Evolutionary conservation across 2,113 vertebrate species (phyloP).

Genomic region (Tamias sibiricus): DNA sequence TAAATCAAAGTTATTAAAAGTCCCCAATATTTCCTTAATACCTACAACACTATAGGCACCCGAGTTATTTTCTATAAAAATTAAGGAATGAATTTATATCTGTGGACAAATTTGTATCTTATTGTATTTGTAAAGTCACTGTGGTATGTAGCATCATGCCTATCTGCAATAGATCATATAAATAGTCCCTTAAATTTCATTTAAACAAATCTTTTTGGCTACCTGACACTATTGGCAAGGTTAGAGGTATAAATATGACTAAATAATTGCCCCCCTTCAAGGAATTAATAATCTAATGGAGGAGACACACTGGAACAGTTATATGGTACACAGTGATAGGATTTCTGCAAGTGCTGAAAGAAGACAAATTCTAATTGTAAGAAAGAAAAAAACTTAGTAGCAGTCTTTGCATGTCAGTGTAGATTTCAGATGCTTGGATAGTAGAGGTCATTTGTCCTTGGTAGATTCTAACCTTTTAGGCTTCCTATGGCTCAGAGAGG

Average conservation of each 20-base stretch:
- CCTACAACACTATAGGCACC: neutral
- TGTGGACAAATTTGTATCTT: neutral
- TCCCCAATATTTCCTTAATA: neutral
- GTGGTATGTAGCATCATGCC: neutral
- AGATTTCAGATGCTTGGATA: neutral
- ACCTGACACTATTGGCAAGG: neutral
- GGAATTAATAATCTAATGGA: neutral
- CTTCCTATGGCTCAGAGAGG: neutral
- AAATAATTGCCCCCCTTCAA: neutral
- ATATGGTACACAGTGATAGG: neutral
- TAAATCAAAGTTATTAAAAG: neutral
- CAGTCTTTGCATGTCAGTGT: neutral
- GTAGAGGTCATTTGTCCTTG: neutral
- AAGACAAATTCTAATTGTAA: constrained; percentile 18
- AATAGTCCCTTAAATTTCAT: neutral
- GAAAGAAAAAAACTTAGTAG: neutral
- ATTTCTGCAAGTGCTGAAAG: constrained; percentile 10
- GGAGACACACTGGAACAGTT: neutral
- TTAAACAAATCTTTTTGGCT: neutral
- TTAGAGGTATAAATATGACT: neutral
- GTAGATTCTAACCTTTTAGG: neutral
- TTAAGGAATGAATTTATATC: neutral
- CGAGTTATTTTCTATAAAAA: constrained; percentile 17
- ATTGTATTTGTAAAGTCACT: neutral
- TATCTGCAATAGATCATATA: neutral